Conservation (phyloP, 1,140 invertebrate species). For the Solenopsis fugax region DNA sequence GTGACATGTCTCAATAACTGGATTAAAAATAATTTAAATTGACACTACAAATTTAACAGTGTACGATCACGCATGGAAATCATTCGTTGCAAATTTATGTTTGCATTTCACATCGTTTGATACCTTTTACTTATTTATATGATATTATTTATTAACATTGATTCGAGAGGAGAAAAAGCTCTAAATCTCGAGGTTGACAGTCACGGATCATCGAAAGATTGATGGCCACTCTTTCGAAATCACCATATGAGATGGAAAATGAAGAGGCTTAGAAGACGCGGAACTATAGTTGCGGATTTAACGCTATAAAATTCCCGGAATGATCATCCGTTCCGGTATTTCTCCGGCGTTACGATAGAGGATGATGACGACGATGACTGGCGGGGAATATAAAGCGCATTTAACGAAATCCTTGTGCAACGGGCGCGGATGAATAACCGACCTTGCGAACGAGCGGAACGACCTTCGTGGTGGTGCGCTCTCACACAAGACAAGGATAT, state of each 20-base stretch:
- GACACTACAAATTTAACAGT: no score
- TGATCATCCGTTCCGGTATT: slow-evolving; percentile 34
- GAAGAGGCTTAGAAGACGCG: background rate
- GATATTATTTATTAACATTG: background rate
- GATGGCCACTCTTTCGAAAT: background rate
- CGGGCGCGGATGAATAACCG: slow-evolving; percentile 75
- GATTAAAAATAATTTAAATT: no score
- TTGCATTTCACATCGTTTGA: background rate
- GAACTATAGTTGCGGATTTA: background rate
- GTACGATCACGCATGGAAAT: no score
- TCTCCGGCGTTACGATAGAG: slow-evolving; percentile 55
- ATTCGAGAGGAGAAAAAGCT: background rate
- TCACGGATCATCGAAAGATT: no score
- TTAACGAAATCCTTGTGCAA: slow-evolving; percentile 77
- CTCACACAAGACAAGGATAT: slow-evolving; percentile 65
- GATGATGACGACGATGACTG: slow-evolving; percentile 57
- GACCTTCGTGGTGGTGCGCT: slow-evolving; percentile 66
- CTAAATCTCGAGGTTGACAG: background rate
- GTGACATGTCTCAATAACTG: no score
- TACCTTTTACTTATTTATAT: background rate
- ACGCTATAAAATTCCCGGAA: background rate
- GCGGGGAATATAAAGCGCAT: slow-evolving; percentile 68
- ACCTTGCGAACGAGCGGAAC: slow-evolving; percentile 72
- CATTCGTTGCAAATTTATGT: background rate
- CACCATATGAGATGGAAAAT: background rate